These are phyloP conservation scores for Embiotoca jacksoni DNA, from an alignment of 2,113 vertebrate species.

Conservation along the genomic window DNA sequence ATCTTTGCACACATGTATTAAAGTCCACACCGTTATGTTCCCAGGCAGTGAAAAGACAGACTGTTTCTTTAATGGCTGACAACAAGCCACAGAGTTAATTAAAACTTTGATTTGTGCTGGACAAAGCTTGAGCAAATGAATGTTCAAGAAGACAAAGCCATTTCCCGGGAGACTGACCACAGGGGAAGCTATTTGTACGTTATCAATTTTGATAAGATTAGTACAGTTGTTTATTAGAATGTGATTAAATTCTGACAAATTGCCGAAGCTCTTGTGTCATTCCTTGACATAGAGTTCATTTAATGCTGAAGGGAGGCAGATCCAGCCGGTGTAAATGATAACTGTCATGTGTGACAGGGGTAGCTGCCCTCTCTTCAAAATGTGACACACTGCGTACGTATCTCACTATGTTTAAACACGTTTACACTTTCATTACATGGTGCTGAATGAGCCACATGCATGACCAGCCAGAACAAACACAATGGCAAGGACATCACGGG, in stretches of 20 bases:
- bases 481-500: neutral
- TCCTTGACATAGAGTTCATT: conserved; percentile 59
- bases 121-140: conserved; percentile 59
- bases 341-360: conserved; percentile 30
- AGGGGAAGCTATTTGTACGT: conserved; percentile 48
- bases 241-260: conserved; percentile 71
- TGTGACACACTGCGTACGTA: neutral
- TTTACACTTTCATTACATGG: conserved; percentile 13
- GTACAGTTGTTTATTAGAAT: conserved; percentile 50
- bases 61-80: conserved; percentile 15
- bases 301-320: conserved; percentile 36
- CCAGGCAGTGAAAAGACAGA: conserved; percentile 9
- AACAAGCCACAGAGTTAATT: conserved; percentile 57
- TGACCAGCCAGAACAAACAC: conserved; percentile 12
- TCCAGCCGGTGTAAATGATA: conserved; percentile 50
- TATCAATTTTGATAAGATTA: conserved; percentile 72
- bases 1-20: neutral
- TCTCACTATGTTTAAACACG: conserved; percentile 7
- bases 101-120: conserved; percentile 51
- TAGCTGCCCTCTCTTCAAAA: conserved; percentile 7
- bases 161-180: conserved; percentile 54
- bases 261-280: conserved; percentile 58
- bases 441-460: conserved; percentile 8
- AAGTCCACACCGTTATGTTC: neutral
- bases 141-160: conserved; percentile 53